These are phyloP conservation scores for Alouatta caraya DNA, from an alignment of 2,797 vertebrate species.

Conservation along the genomic window DNA sequence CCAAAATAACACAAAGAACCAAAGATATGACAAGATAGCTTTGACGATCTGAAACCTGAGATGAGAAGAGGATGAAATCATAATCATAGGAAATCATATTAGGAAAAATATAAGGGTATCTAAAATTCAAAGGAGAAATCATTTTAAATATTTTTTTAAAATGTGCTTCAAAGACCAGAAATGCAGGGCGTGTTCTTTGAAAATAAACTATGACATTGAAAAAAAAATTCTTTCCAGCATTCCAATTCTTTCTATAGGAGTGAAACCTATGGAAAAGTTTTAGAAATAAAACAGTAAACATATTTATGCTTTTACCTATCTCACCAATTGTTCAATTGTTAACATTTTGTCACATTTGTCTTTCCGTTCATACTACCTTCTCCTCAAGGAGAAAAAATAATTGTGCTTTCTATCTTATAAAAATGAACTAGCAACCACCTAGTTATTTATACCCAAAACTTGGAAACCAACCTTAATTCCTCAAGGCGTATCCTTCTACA, in stretches of 20 bases:
- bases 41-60: slow-evolving; percentile 95
- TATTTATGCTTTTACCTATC: background rate
- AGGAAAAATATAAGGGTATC: background rate
- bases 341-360: background rate
- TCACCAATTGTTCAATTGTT: background rate
- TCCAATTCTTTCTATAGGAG: background rate
- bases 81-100: background rate
- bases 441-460: background rate
- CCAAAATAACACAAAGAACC: slow-evolving; percentile 92
- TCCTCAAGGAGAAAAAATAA: background rate
- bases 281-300: background rate
- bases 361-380: background rate
- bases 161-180: background rate
- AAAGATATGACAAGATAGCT: slow-evolving; percentile 94
- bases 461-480: background rate
- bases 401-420: background rate
- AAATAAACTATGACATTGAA: slow-evolving; percentile 11
- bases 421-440: background rate
- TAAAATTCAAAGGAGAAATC: slow-evolving; percentile 38
- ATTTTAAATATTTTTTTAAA: slow-evolving; percentile 25
- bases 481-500: background rate
- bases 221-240: background rate
- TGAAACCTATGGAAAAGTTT: slow-evolving; percentile 7
- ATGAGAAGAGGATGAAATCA: slow-evolving; percentile 6
- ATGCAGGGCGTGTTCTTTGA: background rate